Evolutionary conservation across 1,140 invertebrate species (phyloP).

Genomic region (Eueides isabella): DNA sequence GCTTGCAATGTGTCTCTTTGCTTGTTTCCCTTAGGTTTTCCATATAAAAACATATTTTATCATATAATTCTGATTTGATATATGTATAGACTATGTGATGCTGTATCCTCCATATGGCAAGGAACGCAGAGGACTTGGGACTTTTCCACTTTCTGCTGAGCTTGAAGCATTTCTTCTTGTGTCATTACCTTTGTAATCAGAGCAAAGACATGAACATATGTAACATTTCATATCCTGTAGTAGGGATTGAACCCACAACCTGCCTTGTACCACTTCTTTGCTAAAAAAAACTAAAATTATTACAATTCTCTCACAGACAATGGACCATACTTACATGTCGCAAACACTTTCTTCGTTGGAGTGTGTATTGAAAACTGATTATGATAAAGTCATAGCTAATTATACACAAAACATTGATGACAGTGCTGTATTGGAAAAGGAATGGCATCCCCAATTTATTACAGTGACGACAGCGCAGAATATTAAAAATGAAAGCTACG

Average conservation of each 20-base stretch:
- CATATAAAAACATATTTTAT: too few relatives aligned
- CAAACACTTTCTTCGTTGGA: constrained; percentile 64
- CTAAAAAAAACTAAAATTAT: background rate
- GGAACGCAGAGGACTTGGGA: too few relatives aligned
- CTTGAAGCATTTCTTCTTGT: too few relatives aligned
- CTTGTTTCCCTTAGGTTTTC: too few relatives aligned
- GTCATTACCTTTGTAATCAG: too few relatives aligned
- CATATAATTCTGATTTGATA: too few relatives aligned
- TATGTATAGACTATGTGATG: too few relatives aligned
- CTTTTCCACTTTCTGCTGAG: too few relatives aligned
- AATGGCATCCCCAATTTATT: constrained; percentile 47
- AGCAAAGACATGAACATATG: background rate
- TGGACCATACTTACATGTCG: constrained; percentile 73
- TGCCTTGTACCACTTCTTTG: background rate
- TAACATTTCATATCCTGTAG: too few relatives aligned
- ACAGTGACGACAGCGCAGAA: constrained; percentile 40
- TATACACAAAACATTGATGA: constrained; percentile 38
- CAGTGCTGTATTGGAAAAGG: constrained; percentile 20
- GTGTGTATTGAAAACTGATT: constrained; percentile 52
- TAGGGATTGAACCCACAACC: too few relatives aligned
- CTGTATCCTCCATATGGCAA: too few relatives aligned
- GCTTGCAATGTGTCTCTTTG: too few relatives aligned
- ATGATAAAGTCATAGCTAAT: constrained; percentile 66
- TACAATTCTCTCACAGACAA: constrained; percentile 49
- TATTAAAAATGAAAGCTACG: constrained; percentile 63